Evolutionary conservation across 2,113 vertebrate genomes (phyloP).

Genomic region (Probosciger aterrimus): DNA sequence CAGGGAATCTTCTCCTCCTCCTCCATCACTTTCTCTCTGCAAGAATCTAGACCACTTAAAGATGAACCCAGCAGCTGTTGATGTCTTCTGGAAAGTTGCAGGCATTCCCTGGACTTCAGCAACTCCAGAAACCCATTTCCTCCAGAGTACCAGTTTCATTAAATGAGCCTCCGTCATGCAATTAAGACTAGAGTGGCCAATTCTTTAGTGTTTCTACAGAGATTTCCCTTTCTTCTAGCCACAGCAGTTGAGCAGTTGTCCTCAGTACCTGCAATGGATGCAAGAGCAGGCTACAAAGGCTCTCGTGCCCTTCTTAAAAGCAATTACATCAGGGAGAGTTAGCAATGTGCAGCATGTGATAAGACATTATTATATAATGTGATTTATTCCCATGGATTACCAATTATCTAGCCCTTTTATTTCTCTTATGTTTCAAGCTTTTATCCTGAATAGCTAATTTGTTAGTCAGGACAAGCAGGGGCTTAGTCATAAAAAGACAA

Average conservation of each 20-base stretch:
- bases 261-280: neutral
- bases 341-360: slow-evolving; percentile 20
- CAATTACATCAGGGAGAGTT: neutral
- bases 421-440: slow-evolving; percentile 14
- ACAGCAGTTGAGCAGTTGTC: neutral
- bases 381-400: slow-evolving; percentile 33
- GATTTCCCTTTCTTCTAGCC: neutral
- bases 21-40: neutral
- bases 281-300: neutral
- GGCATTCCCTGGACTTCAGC: accelerated
- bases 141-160: neutral
- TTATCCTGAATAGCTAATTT: slow-evolving; percentile 15
- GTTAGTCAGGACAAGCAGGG: neutral
- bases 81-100: neutral
- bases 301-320: neutral
- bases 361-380: slow-evolving; percentile 10
- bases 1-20: neutral
- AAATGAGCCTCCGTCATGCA: neutral
- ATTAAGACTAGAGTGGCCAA: neutral
- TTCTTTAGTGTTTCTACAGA: neutral
- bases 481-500: slow-evolving; percentile 39
- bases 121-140: neutral
- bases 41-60: neutral
- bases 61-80: neutral
- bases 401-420: slow-evolving; percentile 7